A percentile compares a stretch with the other conserved stretches of the same genome.
Evolutionary conservation across 2,113 vertebrate genomes (phyloP).

Genomic region (Sminthopsis crassicaudata): DNA sequence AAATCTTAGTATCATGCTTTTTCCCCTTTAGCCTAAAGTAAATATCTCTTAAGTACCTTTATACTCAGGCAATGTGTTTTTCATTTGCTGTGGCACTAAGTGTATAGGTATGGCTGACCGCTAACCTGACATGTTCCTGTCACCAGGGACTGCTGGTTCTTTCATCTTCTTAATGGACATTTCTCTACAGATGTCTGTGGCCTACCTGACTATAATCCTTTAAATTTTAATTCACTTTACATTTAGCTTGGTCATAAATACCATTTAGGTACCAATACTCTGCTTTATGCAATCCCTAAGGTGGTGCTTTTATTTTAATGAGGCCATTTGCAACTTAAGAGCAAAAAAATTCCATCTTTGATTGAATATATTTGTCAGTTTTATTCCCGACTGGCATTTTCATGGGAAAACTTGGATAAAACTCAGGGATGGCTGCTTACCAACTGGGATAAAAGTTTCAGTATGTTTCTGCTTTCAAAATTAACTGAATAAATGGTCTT

Average conservation of each 20-base stretch:
- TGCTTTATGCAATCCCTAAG: slow-evolving; percentile 94
- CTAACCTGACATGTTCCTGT: slow-evolving; percentile 81
- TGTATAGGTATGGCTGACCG: slow-evolving; percentile 83
- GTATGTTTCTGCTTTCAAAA: slow-evolving; percentile 83
- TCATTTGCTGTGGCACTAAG: slow-evolving; percentile 84
- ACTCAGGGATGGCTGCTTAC: slow-evolving; percentile 87
- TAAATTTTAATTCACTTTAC: slow-evolving; percentile 99
- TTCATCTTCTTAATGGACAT: slow-evolving; percentile 98
- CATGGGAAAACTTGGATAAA: slow-evolving; percentile 92
- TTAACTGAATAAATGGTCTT: slow-evolving; percentile 84
- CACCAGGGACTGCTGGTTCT: slow-evolving; percentile 87
- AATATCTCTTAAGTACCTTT: slow-evolving; percentile 73
- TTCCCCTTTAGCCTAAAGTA: slow-evolving; percentile 79
- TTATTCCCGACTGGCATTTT: slow-evolving; percentile 96
- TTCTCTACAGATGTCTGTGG: slow-evolving; percentile 90
- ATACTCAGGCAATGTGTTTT: slow-evolving; percentile 77
- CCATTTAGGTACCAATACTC: slow-evolving; percentile 96
- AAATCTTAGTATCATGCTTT: slow-evolving; percentile 70
- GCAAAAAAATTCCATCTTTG: slow-evolving; percentile 91
- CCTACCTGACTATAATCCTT: slow-evolving; percentile 98
- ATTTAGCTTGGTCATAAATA: slow-evolving; percentile 99
- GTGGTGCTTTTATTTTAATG: slow-evolving; percentile 99
- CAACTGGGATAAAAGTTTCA: slow-evolving; percentile 87
- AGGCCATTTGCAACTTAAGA: slow-evolving; percentile 99
- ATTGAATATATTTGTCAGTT: slow-evolving; percentile 96